A percentile compares a stretch with the other conserved stretches of the same genome.
Conservation (phyloP, 2,888 invertebrate species). For the Schizaphis graminum region DNA sequence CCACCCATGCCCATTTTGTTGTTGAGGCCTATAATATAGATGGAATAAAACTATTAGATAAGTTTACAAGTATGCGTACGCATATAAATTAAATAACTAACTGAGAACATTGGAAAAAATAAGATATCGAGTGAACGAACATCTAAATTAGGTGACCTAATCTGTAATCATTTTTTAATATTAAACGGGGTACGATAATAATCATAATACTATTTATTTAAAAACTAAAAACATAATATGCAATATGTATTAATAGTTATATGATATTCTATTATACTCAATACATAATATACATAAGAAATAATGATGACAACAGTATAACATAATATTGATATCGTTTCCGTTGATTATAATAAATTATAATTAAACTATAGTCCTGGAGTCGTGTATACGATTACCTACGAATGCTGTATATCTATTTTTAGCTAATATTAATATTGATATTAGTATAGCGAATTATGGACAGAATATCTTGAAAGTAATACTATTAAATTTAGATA, state of each 20-base stretch:
- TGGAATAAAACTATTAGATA: not conserved
- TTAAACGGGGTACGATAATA: not conserved
- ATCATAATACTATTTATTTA: not conserved
- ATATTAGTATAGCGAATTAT: not conserved
- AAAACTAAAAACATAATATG: not conserved
- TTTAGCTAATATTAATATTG: not conserved
- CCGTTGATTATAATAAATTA: not conserved
- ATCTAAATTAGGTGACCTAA: too few species aligned
- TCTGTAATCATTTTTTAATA: not conserved
- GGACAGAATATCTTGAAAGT: not conserved
- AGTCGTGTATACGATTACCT: not conserved
- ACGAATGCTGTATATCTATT: not conserved
- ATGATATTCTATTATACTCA: not conserved
- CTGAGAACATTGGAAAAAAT: not conserved
- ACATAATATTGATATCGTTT: not conserved
- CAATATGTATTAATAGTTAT: not conserved
- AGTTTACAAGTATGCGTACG: not conserved
- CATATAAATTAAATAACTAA: not conserved
- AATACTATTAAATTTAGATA: not conserved
- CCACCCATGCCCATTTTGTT: constrained; percentile 38
- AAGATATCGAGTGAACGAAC: not conserved
- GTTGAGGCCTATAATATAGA: constrained; percentile 43
- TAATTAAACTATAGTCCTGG: not conserved
- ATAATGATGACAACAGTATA: not conserved
- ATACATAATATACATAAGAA: not conserved